Evolutionary conservation across 1,140 invertebrate species (phyloP).

Genomic region (Cyclargus thomasi): DNA sequence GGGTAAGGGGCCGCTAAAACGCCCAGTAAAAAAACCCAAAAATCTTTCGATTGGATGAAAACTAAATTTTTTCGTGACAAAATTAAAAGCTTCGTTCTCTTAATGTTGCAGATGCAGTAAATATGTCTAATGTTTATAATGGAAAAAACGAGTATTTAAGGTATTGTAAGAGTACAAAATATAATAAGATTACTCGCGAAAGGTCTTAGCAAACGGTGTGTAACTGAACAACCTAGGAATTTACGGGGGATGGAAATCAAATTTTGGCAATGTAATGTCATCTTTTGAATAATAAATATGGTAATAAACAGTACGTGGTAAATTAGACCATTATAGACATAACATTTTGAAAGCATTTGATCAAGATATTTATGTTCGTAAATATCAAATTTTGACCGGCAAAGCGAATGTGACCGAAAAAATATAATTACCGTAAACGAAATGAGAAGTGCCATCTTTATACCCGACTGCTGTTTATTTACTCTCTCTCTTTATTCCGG

Average conservation of each 20-base stretch:
- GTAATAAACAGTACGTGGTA: too few species aligned
- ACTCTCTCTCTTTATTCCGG: not conserved
- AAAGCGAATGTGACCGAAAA: too few species aligned
- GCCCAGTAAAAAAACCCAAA: slow-evolving; percentile 5
- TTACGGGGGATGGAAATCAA: slow-evolving; percentile 12
- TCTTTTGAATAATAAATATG: too few species aligned
- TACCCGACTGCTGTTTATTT: too few species aligned
- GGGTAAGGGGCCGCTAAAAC: too few species aligned
- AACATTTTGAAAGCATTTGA: too few species aligned
- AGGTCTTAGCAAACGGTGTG: not conserved
- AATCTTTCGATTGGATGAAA: slow-evolving; percentile 8
- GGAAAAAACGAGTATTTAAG: slow-evolving; percentile 13
- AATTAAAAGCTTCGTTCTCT: slow-evolving; percentile 9
- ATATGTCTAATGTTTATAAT: not conserved
- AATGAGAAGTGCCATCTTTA: too few species aligned
- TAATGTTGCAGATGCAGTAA: slow-evolving; percentile 12
- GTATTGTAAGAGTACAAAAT: slow-evolving; percentile 12
- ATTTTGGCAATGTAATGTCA: not conserved
- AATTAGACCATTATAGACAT: too few species aligned
- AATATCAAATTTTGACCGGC: too few species aligned
- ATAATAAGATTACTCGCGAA: slow-evolving; percentile 7
- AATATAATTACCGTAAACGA: too few species aligned
- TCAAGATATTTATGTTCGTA: too few species aligned
- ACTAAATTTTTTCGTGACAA: slow-evolving; percentile 13
- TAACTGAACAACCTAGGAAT: slow-evolving; percentile 7